phyloP scores from a whole-genome alignment of 1,140 invertebrate genomes.

The Microplitis mediator region DNA sequence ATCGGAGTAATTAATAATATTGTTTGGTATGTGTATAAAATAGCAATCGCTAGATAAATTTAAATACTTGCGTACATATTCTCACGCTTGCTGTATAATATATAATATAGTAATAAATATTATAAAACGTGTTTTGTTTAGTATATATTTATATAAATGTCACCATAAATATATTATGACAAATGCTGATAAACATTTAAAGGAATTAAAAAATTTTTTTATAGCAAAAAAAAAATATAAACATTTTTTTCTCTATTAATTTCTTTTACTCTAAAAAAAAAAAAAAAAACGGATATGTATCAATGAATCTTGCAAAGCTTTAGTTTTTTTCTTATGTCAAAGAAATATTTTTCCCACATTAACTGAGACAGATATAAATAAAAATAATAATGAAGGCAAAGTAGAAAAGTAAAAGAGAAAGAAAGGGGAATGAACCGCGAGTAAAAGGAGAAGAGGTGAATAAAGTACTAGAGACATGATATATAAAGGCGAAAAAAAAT shows the following conservation, averaged over 20 bases:
- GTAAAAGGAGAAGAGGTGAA: neutral
- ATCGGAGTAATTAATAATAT: neutral
- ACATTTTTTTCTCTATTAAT: too few relatives aligned
- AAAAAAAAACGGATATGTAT: too few relatives aligned
- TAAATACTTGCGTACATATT: constrained; percentile 1
- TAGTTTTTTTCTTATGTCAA: too few relatives aligned
- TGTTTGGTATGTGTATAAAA: neutral
- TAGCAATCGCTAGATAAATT: neutral
- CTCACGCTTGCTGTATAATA: constrained; percentile 5
- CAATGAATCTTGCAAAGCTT: too few relatives aligned
- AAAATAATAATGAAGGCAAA: neutral
- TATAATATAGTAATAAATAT: neutral
- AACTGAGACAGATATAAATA: neutral
- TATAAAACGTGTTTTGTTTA: constrained; percentile 6
- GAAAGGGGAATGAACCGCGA: neutral
- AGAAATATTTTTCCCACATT: too few relatives aligned
- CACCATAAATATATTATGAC: constrained; percentile 15
- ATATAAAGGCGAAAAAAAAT: neutral
- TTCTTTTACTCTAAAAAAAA: too few relatives aligned
- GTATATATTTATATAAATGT: constrained; percentile 14
- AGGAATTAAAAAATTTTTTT: neutral
- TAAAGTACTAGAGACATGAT: neutral
- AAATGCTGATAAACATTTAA: neutral
- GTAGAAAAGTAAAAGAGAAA: neutral
- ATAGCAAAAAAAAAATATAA: neutral